A percentile compares a stretch with the other conserved stretches of the same genome.
These are phyloP conservation scores for Eupithecia exiguata DNA, from an alignment of 2,888 invertebrate species.

Conservation along the genomic window DNA sequence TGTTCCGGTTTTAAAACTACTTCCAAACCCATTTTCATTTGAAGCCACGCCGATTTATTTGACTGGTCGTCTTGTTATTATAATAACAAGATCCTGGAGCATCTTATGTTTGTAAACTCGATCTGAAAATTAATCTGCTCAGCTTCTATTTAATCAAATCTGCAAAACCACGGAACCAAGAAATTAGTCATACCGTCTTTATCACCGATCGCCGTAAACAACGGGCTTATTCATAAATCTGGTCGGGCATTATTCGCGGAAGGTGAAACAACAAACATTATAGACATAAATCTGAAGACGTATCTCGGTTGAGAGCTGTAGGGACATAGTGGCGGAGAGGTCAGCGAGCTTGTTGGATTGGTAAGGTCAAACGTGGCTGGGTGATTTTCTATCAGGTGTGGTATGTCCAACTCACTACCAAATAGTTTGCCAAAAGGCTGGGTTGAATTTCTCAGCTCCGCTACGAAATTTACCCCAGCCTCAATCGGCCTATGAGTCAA, in stretches of 20 bases:
- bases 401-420: too few relatives aligned
- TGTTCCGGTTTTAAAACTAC: too few relatives aligned
- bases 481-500: too few relatives aligned
- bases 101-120: background rate
- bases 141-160: conserved; percentile 31
- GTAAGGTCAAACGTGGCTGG: too few relatives aligned
- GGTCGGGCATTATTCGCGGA: conserved; percentile 76
- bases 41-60: too few relatives aligned
- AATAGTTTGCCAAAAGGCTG: too few relatives aligned
- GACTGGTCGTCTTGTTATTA: background rate
- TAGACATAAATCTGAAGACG: conserved; percentile 81
- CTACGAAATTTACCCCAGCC: too few relatives aligned
- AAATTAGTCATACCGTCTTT: conserved; percentile 65
- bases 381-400: too few relatives aligned
- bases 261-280: conserved; percentile 84
- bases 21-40: too few relatives aligned
- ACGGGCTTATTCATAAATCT: conserved; percentile 81
- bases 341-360: conserved; percentile 19
- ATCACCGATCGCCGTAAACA: conserved; percentile 72
- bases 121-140: background rate
- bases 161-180: conserved; percentile 42
- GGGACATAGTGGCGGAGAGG: conserved; percentile 48
- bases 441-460: too few relatives aligned
- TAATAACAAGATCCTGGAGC: background rate
- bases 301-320: conserved; percentile 76